phyloP scores from a whole-genome alignment of 2,888 invertebrate species.

The Hemaris fuciformis region DNA sequence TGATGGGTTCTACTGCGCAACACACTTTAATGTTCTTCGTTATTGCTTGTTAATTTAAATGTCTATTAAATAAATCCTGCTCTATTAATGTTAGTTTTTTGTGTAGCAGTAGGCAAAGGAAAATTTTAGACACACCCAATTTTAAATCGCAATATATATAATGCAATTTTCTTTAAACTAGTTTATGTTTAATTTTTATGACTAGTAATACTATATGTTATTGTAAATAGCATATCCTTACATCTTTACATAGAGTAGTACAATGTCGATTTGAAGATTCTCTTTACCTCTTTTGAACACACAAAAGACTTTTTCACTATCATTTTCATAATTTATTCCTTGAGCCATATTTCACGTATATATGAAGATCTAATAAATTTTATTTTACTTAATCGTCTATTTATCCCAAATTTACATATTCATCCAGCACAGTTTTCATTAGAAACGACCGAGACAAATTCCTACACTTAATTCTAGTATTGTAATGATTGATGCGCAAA shows the following conservation, averaged over 20 bases:
- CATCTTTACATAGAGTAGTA: too few relatives aligned
- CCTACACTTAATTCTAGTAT: neutral
- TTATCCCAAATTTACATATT: neutral
- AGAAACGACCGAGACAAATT: neutral
- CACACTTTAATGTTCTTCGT: neutral
- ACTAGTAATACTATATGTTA: neutral
- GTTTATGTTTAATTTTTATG: neutral
- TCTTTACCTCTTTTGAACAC: too few relatives aligned
- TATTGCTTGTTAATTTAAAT: conserved; percentile 8
- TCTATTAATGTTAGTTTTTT: too few relatives aligned
- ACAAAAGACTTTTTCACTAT: too few relatives aligned
- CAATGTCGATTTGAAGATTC: too few relatives aligned
- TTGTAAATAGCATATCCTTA: too few relatives aligned
- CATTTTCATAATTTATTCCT: too few relatives aligned
- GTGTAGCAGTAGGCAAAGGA: too few relatives aligned
- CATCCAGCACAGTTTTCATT: neutral
- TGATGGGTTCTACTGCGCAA: conserved; percentile 5
- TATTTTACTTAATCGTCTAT: neutral
- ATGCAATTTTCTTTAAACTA: too few relatives aligned
- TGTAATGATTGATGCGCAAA: neutral
- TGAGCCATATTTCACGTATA: neutral
- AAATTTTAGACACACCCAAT: too few relatives aligned
- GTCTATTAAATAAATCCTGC: neutral
- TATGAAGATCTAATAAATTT: neutral
- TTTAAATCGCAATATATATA: too few relatives aligned